These are phyloP conservation scores for Bimastos eiseni DNA, from an alignment of 2,888 invertebrate species.

Conservation along the genomic window DNA sequence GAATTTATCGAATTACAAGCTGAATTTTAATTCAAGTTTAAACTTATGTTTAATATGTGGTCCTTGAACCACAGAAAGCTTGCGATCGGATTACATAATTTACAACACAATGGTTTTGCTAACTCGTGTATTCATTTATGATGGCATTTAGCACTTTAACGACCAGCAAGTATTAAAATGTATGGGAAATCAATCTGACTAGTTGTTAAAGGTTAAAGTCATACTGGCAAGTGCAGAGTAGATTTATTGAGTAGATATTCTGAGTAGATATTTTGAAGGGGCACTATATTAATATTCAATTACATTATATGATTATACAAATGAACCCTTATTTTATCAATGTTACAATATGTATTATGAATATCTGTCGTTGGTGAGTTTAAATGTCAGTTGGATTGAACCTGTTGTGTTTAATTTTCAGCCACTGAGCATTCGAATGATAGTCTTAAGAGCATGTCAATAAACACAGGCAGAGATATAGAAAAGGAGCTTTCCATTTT, in stretches of 20 bases:
- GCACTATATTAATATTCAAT: no score
- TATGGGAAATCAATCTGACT: no score
- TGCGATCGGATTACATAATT: neutral
- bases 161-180: no score
- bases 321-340: neutral
- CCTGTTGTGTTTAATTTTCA: neutral
- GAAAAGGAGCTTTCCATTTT: neutral
- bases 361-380: neutral
- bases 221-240: no score
- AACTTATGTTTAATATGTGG: neutral
- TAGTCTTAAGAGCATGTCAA: conserved; percentile 28
- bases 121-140: no score
- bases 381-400: neutral
- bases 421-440: neutral
- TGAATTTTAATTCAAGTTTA: neutral
- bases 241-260: no score
- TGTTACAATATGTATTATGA: neutral
- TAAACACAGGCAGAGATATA: neutral
- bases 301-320: neutral
- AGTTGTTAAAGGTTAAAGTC: no score
- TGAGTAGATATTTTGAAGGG: no score
- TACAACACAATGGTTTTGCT: no score
- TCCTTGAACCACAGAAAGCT: neutral
- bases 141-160: no score
- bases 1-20: neutral